Percentiles rank a stretch among this genome's conserved stretches.
Conservation (phyloP, 2,113 vertebrate species). For the Silurus asotus region DNA sequence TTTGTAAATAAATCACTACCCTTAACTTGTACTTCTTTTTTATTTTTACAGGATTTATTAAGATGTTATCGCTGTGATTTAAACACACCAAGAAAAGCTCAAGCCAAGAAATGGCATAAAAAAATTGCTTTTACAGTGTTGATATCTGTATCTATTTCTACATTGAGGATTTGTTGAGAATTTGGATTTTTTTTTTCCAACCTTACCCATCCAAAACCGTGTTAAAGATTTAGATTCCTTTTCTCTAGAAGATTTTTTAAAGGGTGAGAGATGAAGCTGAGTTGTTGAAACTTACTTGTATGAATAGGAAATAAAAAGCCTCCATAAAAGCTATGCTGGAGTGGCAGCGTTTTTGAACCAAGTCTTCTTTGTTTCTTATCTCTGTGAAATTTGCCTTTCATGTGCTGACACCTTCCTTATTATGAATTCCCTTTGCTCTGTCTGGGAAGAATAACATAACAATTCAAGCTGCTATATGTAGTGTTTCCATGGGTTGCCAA, state of each 20-base stretch:
- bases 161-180: slow-evolving; percentile 5
- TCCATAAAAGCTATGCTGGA: slow-evolving; percentile 48
- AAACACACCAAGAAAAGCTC: background rate
- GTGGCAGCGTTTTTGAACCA: slow-evolving; percentile 66
- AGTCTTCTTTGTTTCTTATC: slow-evolving; percentile 68
- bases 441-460: slow-evolving; percentile 58
- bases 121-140: background rate
- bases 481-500: slow-evolving; percentile 54
- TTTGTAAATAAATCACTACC: background rate
- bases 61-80: background rate
- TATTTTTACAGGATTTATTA: background rate
- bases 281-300: slow-evolving; percentile 43
- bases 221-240: slow-evolving; percentile 24
- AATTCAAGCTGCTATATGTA: slow-evolving; percentile 55
- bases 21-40: background rate
- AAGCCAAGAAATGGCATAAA: background rate
- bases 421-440: slow-evolving; percentile 71
- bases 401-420: slow-evolving; percentile 68
- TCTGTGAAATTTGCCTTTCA: slow-evolving; percentile 70
- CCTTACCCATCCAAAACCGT: slow-evolving; percentile 33
- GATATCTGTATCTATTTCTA: background rate
- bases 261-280: slow-evolving; percentile 44
- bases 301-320: slow-evolving; percentile 55
- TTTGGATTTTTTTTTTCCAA: background rate
- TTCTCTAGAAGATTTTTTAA: slow-evolving; percentile 28